Conservation (phyloP, 2,888 invertebrate species). For the Philereme transversata region DNA sequence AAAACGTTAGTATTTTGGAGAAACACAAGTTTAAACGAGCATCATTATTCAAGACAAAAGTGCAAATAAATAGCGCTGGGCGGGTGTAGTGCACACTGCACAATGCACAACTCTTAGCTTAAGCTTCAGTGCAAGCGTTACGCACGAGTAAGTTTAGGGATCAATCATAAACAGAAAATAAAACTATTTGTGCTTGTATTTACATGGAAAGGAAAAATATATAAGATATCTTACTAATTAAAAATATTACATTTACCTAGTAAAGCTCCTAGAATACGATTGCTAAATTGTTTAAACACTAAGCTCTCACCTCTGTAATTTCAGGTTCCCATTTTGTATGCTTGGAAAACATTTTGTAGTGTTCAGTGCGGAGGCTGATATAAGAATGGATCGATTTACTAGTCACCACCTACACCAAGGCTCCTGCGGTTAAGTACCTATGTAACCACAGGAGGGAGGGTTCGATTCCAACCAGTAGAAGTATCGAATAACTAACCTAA, state of each 20-base stretch:
- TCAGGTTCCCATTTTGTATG: slow-evolving; percentile 70
- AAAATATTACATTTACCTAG: background rate
- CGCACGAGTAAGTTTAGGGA: slow-evolving; percentile 46
- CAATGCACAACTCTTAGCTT: too few species aligned
- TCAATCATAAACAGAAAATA: slow-evolving; percentile 40
- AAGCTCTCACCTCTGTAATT: slow-evolving; percentile 72
- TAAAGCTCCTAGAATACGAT: slow-evolving; percentile 21
- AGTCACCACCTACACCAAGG: slow-evolving; percentile 21
- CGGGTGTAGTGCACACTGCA: slow-evolving; percentile 63
- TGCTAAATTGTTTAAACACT: slow-evolving; percentile 24
- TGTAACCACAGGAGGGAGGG: slow-evolving; percentile 47
- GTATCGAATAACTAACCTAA: slow-evolving; percentile 44
- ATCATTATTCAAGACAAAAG: slow-evolving; percentile 45
- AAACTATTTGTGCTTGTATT: slow-evolving; percentile 28
- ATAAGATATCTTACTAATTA: slow-evolving; percentile 31
- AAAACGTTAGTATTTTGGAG: slow-evolving; percentile 83
- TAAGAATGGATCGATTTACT: slow-evolving; percentile 72
- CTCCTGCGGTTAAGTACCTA: slow-evolving; percentile 47
- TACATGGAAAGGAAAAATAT: slow-evolving; percentile 24
- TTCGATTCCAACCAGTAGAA: slow-evolving; percentile 41
- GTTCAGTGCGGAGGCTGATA: slow-evolving; percentile 60
- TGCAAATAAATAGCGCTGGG: slow-evolving; percentile 59
- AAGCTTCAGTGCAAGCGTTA: slow-evolving; percentile 70
- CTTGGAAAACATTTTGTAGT: slow-evolving; percentile 78
- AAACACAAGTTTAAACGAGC: slow-evolving; percentile 51